Evolutionary conservation across 2,888 invertebrate genomes (phyloP), one percentile per base, ranked within the genome.

Genomic region (Agonum fuliginosum): DNA sequence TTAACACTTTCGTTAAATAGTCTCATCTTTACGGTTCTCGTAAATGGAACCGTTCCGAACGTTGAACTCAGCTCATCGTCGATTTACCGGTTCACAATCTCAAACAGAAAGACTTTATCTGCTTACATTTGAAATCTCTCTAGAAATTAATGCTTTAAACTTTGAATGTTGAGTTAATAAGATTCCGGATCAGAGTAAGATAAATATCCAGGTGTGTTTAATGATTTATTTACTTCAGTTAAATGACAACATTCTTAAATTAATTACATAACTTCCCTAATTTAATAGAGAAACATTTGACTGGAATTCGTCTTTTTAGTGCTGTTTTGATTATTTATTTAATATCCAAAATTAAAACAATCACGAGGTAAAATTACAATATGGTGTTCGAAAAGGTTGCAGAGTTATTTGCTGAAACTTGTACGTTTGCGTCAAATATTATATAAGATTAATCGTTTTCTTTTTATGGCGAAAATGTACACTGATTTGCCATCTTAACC

Each of bases 1-100:
- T 65, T 65, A 65, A 65, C 62, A 65, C 62, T 65, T 65, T 65
- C 62, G 12, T 65, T 65, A 65, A 65, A 65, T 65, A 65, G 34
- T 65, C 37, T 65, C 62, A 34, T 34, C 14, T 65, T 65, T 65
- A 65, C 34, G 20, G 30, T 20, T 34, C 34, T 34, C 34, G n/a
- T 17, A 17, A 65, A 65, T 65, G 62, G 62, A 34, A 65, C 12
- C 62, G 37, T 65, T 65, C 30, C 27, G 62, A 65, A 34, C 62
- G 37, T 65, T 65, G 62, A 65, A 65, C 62, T 34, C 6, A 30
- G 34, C 19, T 19, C 17, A 6, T 65, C 20, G 48, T 20, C 48
- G 48, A 48, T 48, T 48, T 48, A 48, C 37, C 48, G 48, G 19
- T 20, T 19, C 19, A 10, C 19, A 48, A 48, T 48, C 48, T 48